Base-by-base conservation (phyloP, 2,888 invertebrate species). In the Erebia aethiops region DNA sequence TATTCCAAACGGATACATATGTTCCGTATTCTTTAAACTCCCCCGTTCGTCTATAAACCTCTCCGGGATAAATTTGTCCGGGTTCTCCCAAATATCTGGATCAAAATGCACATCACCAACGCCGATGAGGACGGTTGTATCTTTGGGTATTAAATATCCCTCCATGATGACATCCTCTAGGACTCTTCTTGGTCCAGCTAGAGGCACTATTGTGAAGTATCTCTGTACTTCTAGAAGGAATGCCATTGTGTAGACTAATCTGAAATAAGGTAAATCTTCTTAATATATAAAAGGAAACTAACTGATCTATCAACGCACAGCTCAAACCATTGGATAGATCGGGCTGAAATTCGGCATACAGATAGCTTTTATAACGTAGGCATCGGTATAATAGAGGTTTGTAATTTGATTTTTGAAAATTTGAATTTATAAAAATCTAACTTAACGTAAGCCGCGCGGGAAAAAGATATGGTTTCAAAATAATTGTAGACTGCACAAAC, bases 1-100 rank as follows among this genome's bases (percentile, higher is more conserved):
- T 81, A 94, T 87, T 73, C 96, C 96, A 80, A 96, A 97, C 11
- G 95, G 94, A 71, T 95, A 94, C 79, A 95, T 92, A 76, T 94
- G 88, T 75, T 94, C 95, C 67, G 94, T 91, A 75, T 90, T 92
- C 75, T 90, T 90, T 70, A 94, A 84, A 77, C 84, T 85, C 21
- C 95, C 95, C 21, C 86, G 80, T 13, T 91, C 87, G 76, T 94
- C 91, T 64, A 96, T 88, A 87, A 96, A 96, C 84, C 96, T 91
- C 80, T 95, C 94, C 0, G 96, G 96, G 43, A 90, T 88, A 80
- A 96, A 95, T 72, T 87, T 84, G n/a, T 92, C 80, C 0, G 96
- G 95, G 73, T 94, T 91, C 0, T 89, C 86, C 95, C 95, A 96
- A 13, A 87, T 76, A 72, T 87, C 79, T 62, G 95, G 94, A 79